Conservation (phyloP, 2,888 invertebrate species). For the Odiellus spinosus region DNA sequence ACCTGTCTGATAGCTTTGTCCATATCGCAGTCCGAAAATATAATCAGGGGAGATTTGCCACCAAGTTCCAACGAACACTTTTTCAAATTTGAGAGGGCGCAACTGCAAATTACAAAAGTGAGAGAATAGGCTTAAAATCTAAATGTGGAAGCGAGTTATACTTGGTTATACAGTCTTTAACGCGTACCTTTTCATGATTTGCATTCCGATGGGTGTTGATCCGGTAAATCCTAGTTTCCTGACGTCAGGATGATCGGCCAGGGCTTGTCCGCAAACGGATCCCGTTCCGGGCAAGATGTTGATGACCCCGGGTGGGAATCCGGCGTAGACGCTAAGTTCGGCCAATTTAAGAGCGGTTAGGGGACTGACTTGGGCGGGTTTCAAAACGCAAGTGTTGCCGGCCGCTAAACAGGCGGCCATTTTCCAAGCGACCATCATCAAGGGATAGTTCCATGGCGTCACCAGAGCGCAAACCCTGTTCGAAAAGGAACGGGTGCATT, state of each 20-base stretch:
- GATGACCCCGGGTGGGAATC: conserved; percentile 84
- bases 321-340: conserved; percentile 72
- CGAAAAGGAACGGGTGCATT: too few species aligned
- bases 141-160: too few species aligned
- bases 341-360: conserved; percentile 89
- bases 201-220: conserved; percentile 77
- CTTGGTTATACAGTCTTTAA: too few species aligned
- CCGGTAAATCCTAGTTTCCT: conserved; percentile 93
- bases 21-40: conserved; percentile 83
- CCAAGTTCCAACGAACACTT: conserved; percentile 88
- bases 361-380: conserved; percentile 73
- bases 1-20: conserved; percentile 81
- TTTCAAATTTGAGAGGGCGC: conserved; percentile 78
- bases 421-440: conserved; percentile 99
- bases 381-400: conserved; percentile 89
- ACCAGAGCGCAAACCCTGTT: conserved; percentile 44
- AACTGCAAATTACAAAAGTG: conserved; percentile 32
- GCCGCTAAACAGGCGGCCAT: conserved; percentile 95
- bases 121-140: too few species aligned
- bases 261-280: conserved; percentile 61
- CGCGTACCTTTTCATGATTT: conserved; percentile 64
- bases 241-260: conserved; percentile 67
- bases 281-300: conserved; percentile 80
- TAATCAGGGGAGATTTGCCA: conserved; percentile 85
- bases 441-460: conserved; percentile 79